Base-by-base conservation (phyloP, 2,888 invertebrate species). In the Stratiomys singularior region DNA sequence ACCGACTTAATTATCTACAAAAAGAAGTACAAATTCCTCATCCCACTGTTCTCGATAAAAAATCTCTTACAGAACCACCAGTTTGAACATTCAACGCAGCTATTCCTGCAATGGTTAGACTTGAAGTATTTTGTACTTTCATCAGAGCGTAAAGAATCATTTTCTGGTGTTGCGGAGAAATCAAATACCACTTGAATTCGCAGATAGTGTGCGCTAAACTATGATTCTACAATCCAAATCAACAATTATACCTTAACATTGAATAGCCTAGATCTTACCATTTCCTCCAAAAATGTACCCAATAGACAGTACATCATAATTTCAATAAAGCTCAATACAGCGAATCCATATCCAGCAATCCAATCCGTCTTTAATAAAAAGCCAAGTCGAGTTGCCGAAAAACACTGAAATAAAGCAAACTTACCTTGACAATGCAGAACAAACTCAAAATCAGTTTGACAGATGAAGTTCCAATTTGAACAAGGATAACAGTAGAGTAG, bases 361-460 rank as follows among this genome's bases (percentile, higher is more conserved):
- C 46, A 44, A 44, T 44, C 46, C 9, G 46, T 44, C 46, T 44
- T n/a, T n/a, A n/a, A n/a, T n/a, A n/a, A n/a, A n/a, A n/a, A n/a
- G n/a, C n/a, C n/a, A n/a, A n/a, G n/a, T n/a, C n/a, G n/a, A n/a
- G n/a, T n/a, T n/a, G n/a, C n/a, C n/a, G n/a, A n/a, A n/a, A n/a
- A n/a, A n/a, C n/a, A n/a, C n/a, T n/a, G n/a, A 37, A 37, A 37
- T 5, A 37, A 37, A 37, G 3, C 3, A 5, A 25, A 11, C 64
- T 64, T 64, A 64, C 64, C 28, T 2, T 64, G n/a, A 64, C 27
- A 9, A 27, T n/a, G n/a, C 64, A 64, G n/a, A 64, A 64, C n/a
- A 64, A 30, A 64, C 30, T 64, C 0, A 64, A 30, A 9, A 15
- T 30, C 64, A 64, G 27, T n/a, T 27, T 15, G 13, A 27, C 64